phyloP scores from a whole-genome alignment of 2,113 vertebrate genomes.

The Prolemur simus region DNA sequence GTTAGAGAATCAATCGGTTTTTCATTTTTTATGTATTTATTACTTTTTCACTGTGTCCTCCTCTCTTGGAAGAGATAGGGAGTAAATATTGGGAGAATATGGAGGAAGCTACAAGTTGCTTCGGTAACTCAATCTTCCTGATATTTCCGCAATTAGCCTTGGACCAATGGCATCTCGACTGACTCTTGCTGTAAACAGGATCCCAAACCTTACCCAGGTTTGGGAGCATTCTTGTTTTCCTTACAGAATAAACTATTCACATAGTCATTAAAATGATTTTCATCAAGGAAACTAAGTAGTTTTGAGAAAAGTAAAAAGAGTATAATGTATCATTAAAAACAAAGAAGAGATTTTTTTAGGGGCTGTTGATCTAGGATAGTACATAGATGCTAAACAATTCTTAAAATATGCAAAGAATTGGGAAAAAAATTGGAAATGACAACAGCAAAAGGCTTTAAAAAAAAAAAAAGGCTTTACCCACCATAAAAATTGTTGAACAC shows the following conservation, averaged over 20 bases:
- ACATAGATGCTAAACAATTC: background rate
- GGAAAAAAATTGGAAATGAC: background rate
- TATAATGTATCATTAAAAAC: constrained; percentile 9
- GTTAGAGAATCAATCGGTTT: background rate
- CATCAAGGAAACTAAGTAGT: constrained; percentile 11
- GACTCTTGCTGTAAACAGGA: background rate
- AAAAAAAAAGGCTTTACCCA: background rate
- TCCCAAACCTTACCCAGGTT: background rate
- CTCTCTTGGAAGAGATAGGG: background rate
- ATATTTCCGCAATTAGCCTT: background rate
- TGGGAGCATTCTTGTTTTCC: background rate
- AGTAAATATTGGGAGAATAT: background rate
- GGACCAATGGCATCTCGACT: background rate
- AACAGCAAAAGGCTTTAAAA: constrained; percentile 1
- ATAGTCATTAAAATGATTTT: constrained; percentile 20
- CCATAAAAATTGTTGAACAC: background rate
- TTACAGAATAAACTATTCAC: background rate
- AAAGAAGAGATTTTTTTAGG: background rate
- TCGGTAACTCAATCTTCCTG: background rate
- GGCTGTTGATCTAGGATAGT: background rate
- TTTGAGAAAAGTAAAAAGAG: background rate
- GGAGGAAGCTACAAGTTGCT: background rate
- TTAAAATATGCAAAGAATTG: background rate
- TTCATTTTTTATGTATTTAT: background rate
- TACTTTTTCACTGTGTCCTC: background rate